Evolutionary conservation across 2,797 vertebrate genomes (phyloP), one percentile per base, ranked within the genome.

Genomic region (Rhinogobio ventralis): DNA sequence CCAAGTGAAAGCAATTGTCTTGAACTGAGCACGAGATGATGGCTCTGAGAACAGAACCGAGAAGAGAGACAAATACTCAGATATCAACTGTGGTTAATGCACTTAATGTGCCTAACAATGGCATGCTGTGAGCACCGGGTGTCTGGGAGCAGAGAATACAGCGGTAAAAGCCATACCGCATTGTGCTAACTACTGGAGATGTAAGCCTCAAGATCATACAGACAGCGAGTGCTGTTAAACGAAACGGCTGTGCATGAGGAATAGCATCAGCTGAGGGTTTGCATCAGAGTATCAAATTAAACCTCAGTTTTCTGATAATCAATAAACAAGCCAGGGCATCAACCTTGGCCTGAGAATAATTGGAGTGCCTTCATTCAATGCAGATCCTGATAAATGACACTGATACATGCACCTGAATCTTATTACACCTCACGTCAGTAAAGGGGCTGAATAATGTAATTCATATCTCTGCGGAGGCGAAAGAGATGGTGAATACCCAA

Each of bases 51-150:
- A 75, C 51, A 42, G 33, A 67, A 74, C 68, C 75, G 82, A 77
- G 79, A 74, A 73, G 42, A 76, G 28, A 89, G 84, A 81, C 33
- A 81, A 78, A 91, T 90, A 75, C 62, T 84, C 75, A 83, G 88
- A 90, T 67, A 84, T 78, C 20, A 81, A 51, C 74, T 89, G 84
- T 75, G 75, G 74, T 77, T 87, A 76, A 89, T 88, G 75, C 68
- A 86, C 76, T 87, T 90, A 90, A 90, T 86, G 69, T 53, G 55
- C 51, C 75, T 80, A 86, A 86, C 86, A 82, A 66, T 87, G 75
- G 86, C 81, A 87, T 19, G 68, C 86, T 89, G 80, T 45, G 83
- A 84, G 80, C 8, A 39, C 82, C 8, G 19, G 80, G 80, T 79
- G 49, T 57, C 45, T 46, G 19, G 75, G 76, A 80, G 46, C 42